Evolutionary conservation across 2,797 vertebrate genomes (phyloP), one percentile per base, ranked within the genome.

Genomic region (Semaprochilodus insignis): DNA sequence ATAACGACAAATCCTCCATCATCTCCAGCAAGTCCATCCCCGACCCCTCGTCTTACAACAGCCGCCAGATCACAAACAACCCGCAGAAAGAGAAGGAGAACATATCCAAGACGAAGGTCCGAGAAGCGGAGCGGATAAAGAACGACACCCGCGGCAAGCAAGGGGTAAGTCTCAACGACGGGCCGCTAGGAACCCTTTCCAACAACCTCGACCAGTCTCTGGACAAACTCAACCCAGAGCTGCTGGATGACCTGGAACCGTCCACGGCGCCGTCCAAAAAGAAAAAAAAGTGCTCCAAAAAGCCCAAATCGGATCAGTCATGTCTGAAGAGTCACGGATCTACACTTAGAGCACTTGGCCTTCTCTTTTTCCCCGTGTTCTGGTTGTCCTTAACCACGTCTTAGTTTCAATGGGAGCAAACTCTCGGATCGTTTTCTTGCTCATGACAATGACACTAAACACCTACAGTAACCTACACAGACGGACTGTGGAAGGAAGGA

Each of bases 221-320:
- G 90, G 97, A 95, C 81, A 97, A 94, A 80, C 85, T 97, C 85
- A 95, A 91, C 88, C 97, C 97, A 0, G 96, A 97, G n/a, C 94
- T 96, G 76, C 93, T 97, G 80, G 95, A 97, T 87, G 94, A 95
- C 48, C 93, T 97, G 36, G 97, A 96, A 87, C 94, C 96, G 34
- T 97, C 98, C 40, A 96, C 97, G 91, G 92, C 94, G 0, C 97
- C 97, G 66, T 97, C 96, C 82, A 98, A 95, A 93, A 97, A 97
- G 95, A 97, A 97, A 93, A 97, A 98, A 85, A 97, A 97, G 89
- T 99, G 98, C 85, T 96, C 95, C 84, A 97, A 97, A 93, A 99
- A 97, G 93, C 97, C 97, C 87, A 98, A 96, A 87, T 97, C 97
- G 81, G 97, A 97, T 87, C 92, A 95, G 78, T 97, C 98, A 51